These are phyloP conservation scores for Periplaneta americana DNA, from an alignment of 1,140 invertebrate species.

Conservation along the genomic window DNA sequence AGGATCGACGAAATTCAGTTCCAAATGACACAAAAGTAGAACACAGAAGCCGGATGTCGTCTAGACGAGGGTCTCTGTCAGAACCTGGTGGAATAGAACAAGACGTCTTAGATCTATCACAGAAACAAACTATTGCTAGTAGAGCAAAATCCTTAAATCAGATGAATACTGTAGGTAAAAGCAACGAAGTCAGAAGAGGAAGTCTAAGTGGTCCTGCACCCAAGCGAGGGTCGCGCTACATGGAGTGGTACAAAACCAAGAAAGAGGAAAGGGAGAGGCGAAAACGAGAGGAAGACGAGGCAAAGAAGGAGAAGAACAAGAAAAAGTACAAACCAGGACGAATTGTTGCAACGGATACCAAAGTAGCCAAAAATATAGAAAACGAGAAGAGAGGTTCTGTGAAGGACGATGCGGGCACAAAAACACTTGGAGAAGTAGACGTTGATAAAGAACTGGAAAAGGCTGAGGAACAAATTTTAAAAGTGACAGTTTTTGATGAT, in stretches of 20 bases:
- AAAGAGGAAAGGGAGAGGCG: conserved; percentile 26
- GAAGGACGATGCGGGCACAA: background rate
- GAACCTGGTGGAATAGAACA: background rate
- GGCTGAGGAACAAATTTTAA: background rate
- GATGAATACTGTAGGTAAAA: background rate
- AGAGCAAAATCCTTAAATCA: background rate
- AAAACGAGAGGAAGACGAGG: conserved; percentile 18
- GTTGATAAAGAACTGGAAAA: background rate
- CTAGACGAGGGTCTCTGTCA: background rate
- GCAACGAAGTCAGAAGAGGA: background rate
- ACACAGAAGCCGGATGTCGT: background rate
- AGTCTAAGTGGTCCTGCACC: background rate
- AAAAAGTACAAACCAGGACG: conserved; percentile 20
- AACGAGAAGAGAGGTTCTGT: background rate
- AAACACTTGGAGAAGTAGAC: background rate
- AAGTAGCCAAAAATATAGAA: background rate
- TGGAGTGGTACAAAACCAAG: conserved; percentile 48
- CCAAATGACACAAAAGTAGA: background rate
- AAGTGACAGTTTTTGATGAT: conserved; percentile 41
- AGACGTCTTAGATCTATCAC: background rate
- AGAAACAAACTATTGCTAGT: background rate
- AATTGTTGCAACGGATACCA: background rate
- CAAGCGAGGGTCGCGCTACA: conserved; percentile 38
- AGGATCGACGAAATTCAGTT: background rate
- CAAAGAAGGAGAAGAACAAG: conserved; percentile 24